A percentile compares a stretch with the other conserved stretches of the same genome.
These are phyloP conservation scores for Bellardia pandia DNA, from an alignment of 2,888 invertebrate genomes.

Conservation along the genomic window DNA sequence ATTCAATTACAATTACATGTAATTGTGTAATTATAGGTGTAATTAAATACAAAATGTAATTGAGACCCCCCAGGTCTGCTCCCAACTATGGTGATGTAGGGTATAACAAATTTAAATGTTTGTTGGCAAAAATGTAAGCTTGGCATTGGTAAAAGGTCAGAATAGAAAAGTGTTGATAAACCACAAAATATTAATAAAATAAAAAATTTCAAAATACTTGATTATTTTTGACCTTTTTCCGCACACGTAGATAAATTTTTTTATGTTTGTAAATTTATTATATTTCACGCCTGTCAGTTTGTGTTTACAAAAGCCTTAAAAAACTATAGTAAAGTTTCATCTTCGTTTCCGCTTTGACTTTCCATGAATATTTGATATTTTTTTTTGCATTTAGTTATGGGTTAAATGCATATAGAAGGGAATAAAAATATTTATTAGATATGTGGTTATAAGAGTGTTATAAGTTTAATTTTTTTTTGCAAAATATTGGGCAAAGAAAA, in stretches of 20 bases:
- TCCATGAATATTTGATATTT: background rate
- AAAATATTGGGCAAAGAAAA: too few species aligned
- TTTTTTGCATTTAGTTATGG: background rate
- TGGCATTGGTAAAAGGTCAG: conserved; percentile 26
- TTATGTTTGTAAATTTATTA: conserved; percentile 40
- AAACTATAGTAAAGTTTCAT: conserved; percentile 13
- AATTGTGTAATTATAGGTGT: too few species aligned
- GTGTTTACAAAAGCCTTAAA: conserved; percentile 34
- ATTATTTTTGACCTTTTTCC: conserved; percentile 2
- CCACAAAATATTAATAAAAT: conserved; percentile 31
- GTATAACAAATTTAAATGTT: background rate
- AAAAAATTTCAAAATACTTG: background rate
- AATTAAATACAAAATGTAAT: too few species aligned
- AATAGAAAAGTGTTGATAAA: conserved; percentile 33
- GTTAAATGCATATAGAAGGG: background rate
- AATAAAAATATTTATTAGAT: background rate
- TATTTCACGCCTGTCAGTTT: conserved; percentile 45
- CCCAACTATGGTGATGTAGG: too few species aligned
- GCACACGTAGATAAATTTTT: conserved; percentile 14
- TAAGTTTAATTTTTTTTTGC: background rate
- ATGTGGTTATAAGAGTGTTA: background rate
- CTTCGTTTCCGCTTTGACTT: background rate
- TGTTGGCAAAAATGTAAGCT: background rate
- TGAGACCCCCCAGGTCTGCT: too few species aligned
- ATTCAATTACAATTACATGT: too few species aligned